Evolutionary conservation across 2,797 vertebrate species (phyloP), one percentile per base, ranked within the genome.

Genomic region (Neopelma chrysocephalum): DNA sequence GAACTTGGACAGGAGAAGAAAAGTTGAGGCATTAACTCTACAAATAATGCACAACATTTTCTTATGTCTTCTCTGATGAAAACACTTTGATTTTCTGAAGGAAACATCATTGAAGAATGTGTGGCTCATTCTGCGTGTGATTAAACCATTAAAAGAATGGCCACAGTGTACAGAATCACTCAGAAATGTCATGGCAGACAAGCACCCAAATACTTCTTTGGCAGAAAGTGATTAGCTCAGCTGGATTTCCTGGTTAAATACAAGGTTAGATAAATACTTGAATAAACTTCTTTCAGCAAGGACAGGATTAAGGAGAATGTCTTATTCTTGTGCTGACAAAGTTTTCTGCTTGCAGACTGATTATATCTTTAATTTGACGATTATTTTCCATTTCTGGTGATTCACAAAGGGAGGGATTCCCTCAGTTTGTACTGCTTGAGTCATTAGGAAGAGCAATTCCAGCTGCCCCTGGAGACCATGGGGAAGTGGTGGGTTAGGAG

Each of bases 231-330:
- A 96, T 94, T 97, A 97, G 94, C 97, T 89, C 65, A 82, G 94
- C 87, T 95, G 83, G 92, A 95, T 90, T 98, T 97, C 97, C 97
- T 97, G 97, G 93, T 97, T 96, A 97, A 92, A 95, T 87, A 81
- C 96, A 97, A 97, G 97, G 97, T 97, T 97, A 98, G 87, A 96
- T 91, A 98, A 98, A 98, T 97, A 98, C 69, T 38, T 91, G 71
- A 77, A 78, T 95, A 91, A 97, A 96, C 82, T 93, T 95, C 94
- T 97, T 96, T 96, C 97, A 94, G 77, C 34, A 73, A 80, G 40
- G 77, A 62, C 16, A 42, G 81, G 90, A 92, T 96, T 83, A 82
- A 80, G 87, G 72, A 45, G 36, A 65, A 70, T 56, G 93, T 90
- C 85, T 94, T 92, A 79, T 83, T 95, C 87, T 90, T 89, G 73